Evolutionary conservation across 2,113 vertebrate genomes (phyloP), one percentile per base, ranked within the genome.

Genomic region (Paramormyrops kingsleyae): DNA sequence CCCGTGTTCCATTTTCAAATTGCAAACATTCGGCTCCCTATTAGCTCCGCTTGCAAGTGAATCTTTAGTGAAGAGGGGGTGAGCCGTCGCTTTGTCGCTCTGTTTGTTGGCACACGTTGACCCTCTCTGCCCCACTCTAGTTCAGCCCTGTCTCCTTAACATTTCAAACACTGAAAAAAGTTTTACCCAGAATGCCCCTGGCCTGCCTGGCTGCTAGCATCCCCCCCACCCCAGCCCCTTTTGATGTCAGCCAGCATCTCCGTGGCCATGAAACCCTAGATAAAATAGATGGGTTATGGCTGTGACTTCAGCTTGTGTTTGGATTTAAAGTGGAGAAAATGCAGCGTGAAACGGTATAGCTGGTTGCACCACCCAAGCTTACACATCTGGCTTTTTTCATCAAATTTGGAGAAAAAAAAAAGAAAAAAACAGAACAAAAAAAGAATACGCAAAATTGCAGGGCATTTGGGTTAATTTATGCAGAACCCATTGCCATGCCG

Each of bases 381-480:
- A 88, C 59, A 90, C 92, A 92, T 92, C 90, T 93, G 92, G 91
- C 31, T 90, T 93, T 90, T 90, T 80, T 88, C 89, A 89, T 35
- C 88, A 27, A 90, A 83, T 92, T 91, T 88, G 53, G 88, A 87
- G 92, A 87, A 85, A 92, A 90, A 52, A 52, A 21, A 56, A 19
- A 7, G 19, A 13, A 15, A 42, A 89, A 77, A 77, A 80, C 74
- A 42, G 35, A 8, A 80, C 74, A 80, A 56, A 80, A 77, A 89
- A 80, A 21, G 42, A 46, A 90, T 66, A 84, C 13, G 47, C 87
- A 90, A 91, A 94, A 92, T 93, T 91, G 87, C 89, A 91, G 91
- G 88, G 93, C 89, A 90, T 93, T 91, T 91, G 88, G 87, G 21
- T 90, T 56, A 91, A 93, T 94, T 90, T 91, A 70, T 90, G 80